These are phyloP conservation scores for Macropus fuliginosus DNA, from an alignment of 2,797 vertebrate genomes.

Conservation along the genomic window DNA sequence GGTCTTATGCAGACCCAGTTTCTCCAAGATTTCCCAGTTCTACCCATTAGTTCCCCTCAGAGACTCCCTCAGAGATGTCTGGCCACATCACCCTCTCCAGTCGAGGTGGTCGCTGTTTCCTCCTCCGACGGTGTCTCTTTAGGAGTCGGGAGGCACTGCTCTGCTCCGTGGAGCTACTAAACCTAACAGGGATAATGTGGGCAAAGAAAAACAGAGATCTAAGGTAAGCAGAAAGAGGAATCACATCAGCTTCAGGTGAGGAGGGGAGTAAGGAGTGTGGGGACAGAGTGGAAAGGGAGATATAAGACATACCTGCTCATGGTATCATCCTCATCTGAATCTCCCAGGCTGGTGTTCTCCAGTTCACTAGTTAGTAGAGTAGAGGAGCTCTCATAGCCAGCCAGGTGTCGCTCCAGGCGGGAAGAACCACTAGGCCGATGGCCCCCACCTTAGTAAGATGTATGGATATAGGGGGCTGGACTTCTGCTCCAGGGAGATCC, in stretches of 20 bases:
- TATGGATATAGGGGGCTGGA: neutral
- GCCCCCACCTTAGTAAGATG: conserved; percentile 80
- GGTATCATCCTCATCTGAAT: conserved; percentile 93
- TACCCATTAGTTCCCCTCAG: conserved; percentile 5
- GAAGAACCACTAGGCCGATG: conserved; percentile 90
- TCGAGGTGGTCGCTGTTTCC: conserved; percentile 93
- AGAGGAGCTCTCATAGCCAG: conserved; percentile 94
- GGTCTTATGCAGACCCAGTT: neutral
- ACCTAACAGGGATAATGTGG: conserved; percentile 81
- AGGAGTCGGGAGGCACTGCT: conserved; percentile 93
- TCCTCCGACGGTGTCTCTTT: conserved; percentile 92
- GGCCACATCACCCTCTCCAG: conserved; percentile 90
- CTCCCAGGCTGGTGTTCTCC: conserved; percentile 94
- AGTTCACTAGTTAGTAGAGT: conserved; percentile 95
- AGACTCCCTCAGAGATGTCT: neutral
- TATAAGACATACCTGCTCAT: conserved; percentile 89
- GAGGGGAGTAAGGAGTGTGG: neutral
- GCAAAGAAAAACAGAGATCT: neutral
- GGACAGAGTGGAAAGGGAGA: neutral
- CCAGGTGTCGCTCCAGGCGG: conserved; percentile 92
- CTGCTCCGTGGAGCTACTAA: conserved; percentile 95
- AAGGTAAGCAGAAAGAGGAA: neutral
- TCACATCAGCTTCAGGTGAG: neutral
- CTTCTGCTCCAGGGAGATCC: neutral
- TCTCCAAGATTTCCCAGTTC: neutral